These are phyloP conservation scores for Drosophila buzzatii DNA, from an alignment of 2,888 invertebrate species.

Conservation along the genomic window DNA sequence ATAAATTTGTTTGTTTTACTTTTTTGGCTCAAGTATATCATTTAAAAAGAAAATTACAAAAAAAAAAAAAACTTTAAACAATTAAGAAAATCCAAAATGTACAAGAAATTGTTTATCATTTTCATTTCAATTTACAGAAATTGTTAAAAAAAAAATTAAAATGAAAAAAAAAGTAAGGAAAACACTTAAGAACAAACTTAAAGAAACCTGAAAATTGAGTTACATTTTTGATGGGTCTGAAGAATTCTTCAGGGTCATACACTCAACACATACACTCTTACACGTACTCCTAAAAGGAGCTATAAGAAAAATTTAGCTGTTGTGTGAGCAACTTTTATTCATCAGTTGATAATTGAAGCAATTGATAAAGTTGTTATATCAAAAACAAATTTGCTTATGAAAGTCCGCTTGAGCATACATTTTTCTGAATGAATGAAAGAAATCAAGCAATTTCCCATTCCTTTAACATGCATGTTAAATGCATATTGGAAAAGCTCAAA, in stretches of 20 bases:
- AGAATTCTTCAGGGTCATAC: slow-evolving; percentile 2
- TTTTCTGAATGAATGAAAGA: background rate
- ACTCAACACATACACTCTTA: background rate
- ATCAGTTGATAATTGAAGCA: background rate
- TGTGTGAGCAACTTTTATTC: slow-evolving; percentile 24
- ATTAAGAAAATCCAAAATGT: slow-evolving; percentile 68
- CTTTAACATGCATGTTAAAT: slow-evolving; percentile 37
- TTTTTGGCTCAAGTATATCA: slow-evolving; percentile 38
- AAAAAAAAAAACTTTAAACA: slow-evolving; percentile 16
- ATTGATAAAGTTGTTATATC: background rate
- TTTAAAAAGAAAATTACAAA: slow-evolving; percentile 6
- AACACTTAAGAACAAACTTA: slow-evolving; percentile 15
- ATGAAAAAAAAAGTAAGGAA: background rate
- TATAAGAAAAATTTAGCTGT: slow-evolving; percentile 12
- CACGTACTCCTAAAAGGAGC: slow-evolving; percentile 16
- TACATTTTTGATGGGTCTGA: slow-evolving; percentile 19
- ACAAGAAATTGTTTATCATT: slow-evolving; percentile 51
- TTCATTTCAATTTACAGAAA: slow-evolving; percentile 53
- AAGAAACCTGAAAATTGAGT: slow-evolving; percentile 41
- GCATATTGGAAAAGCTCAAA: slow-evolving; percentile 26
- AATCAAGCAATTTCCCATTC: slow-evolving; percentile 41
- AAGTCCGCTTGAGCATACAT: slow-evolving; percentile 12
- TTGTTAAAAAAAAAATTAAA: slow-evolving; percentile 47
- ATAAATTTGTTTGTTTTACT: slow-evolving; percentile 15
- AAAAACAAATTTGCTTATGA: slow-evolving; percentile 10